Evolutionary conservation across 1,140 invertebrate genomes (phyloP), one percentile per base, ranked within the genome.

Genomic region (Drosophila busckii): DNA sequence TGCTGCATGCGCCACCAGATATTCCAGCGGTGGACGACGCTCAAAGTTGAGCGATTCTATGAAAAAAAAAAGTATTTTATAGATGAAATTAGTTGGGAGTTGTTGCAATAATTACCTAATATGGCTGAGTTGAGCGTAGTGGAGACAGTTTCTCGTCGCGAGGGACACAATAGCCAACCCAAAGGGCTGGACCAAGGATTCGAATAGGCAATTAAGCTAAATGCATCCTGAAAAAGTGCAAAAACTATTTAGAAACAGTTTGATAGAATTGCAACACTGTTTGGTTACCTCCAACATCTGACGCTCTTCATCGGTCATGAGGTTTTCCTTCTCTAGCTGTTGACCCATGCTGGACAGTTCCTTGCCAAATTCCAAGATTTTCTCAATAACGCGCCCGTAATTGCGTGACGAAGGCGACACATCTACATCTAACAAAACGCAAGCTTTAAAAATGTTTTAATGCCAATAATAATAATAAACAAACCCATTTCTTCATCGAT

Each of bases 101-200:
- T 0, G 16, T 22, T 3, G 7, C 0, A 3, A 3, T 4, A 80
- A 76, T 88, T 88, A 96, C 95, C 94, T 89, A 97, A 91, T 90
- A 99, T 99, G 86, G 98, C 97, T 88, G 97, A 98, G 90, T 99
- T 99, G 62, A 99, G 92, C 75, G 95, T 93, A 71, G 95, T 94
- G 91, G 96, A 98, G 53, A 98, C 95, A 31, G 94, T 93, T 90
- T 99, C 97, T 80, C 97, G 91, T 85, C 98, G 94, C 56, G 94
- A 91, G 6, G 97, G 94, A 88, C 98, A 94, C 64, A 99, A 89
- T 87, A 98, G 96, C 93, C 95, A 97, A 15, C 97, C 96, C 34
- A 99, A 93, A 13, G 97, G 97, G 88, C 96, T 98, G 76, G 92
- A 93, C 96, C 96, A 98, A 4, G 98, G 98, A 90, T 99, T 98